A percentile compares a stretch with the other conserved stretches of the same genome.
phyloP scores from a whole-genome alignment of 1,140 invertebrate genomes.

The Mizuhopecten yessoensis region DNA sequence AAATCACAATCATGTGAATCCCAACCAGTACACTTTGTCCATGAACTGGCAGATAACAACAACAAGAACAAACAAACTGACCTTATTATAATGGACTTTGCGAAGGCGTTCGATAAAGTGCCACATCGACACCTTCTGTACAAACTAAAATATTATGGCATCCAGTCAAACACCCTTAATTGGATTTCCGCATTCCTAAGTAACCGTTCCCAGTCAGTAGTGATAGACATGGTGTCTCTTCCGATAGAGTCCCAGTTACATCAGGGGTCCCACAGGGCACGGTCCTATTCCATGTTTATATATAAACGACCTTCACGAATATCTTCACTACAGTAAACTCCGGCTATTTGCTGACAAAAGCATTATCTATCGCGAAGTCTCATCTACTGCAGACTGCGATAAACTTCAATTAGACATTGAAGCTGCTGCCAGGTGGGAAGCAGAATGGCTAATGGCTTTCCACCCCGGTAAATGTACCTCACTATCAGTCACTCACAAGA shows the following conservation, averaged over 20 bases:
- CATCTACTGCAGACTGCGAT: background rate
- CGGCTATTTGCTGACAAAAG: constrained; percentile 43
- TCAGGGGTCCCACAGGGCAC: background rate
- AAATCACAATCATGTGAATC: constrained; percentile 44
- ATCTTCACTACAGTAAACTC: background rate
- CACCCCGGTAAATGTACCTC: constrained; percentile 19
- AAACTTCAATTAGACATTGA: background rate
- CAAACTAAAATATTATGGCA: constrained; percentile 62
- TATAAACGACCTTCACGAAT: constrained; percentile 10
- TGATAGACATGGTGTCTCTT: constrained; percentile 46
- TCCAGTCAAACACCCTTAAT: no score
- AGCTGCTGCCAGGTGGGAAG: constrained; percentile 38
- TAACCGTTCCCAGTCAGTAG: constrained; percentile 46
- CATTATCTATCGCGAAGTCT: background rate
- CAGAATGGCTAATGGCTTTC: constrained; percentile 43
- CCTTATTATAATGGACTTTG: background rate
- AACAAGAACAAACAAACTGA: no score
- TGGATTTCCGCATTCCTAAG: no score
- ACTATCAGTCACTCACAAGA: background rate
- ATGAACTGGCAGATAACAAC: constrained; percentile 47
- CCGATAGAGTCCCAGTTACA: background rate
- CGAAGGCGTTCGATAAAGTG: background rate
- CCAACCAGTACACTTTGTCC: background rate
- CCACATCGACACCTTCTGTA: background rate
- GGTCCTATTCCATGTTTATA: constrained; percentile 19